A percentile compares a stretch with the other conserved stretches of the same genome.
These are phyloP conservation scores for Cyanistes caeruleus DNA, from an alignment of 2,113 vertebrate species.

Conservation along the genomic window DNA sequence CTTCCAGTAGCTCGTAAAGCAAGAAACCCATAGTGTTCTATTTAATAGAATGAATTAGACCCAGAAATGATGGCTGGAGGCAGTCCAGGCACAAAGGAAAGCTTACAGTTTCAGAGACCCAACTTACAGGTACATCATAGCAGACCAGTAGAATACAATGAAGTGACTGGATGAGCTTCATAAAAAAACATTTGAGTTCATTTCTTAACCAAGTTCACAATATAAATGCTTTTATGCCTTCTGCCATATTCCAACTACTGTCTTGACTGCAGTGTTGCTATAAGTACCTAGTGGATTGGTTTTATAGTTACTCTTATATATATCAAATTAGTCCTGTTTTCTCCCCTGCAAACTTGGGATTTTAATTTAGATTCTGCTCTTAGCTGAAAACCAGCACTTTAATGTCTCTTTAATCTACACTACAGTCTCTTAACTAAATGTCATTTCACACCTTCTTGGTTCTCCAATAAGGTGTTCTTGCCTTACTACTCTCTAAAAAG, in stretches of 20 bases:
- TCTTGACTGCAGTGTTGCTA: background rate
- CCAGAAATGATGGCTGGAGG: background rate
- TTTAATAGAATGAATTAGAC: background rate
- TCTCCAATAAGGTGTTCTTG: constrained; percentile 60
- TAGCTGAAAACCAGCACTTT: constrained; percentile 49
- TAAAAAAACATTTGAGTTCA: background rate
- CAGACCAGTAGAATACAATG: background rate
- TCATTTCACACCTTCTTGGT: constrained; percentile 64
- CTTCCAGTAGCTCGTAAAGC: background rate
- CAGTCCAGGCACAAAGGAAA: background rate
- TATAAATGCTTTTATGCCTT: background rate
- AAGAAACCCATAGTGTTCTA: background rate
- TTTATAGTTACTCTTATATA: constrained; percentile 20
- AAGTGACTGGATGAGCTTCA: background rate
- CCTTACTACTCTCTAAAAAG: constrained; percentile 55
- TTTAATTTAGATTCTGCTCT: constrained; percentile 43
- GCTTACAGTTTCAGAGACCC: background rate
- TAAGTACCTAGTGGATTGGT: background rate
- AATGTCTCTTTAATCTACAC: constrained; percentile 54
- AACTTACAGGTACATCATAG: background rate
- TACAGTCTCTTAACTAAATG: constrained; percentile 57
- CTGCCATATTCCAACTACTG: background rate
- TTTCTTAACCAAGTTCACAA: background rate
- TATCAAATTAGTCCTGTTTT: constrained; percentile 41
- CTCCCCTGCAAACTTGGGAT: background rate